Evolutionary conservation across 2,113 vertebrate species (phyloP).

Genomic region (Urocynchramus pylzowi): DNA sequence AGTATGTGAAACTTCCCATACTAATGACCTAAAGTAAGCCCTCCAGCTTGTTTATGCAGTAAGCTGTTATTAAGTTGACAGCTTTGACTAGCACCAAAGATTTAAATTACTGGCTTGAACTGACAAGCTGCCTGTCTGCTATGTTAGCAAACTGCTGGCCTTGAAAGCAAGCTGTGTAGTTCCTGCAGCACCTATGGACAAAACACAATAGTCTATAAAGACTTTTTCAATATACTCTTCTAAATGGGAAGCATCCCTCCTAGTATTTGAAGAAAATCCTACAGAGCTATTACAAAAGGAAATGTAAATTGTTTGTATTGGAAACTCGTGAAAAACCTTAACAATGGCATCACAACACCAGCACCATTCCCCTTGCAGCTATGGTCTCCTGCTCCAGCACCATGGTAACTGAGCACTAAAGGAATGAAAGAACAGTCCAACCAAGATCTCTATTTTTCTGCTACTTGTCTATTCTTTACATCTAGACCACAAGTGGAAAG

Average conservation of each 20-base stretch:
- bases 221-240: not conserved
- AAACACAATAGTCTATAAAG: not conserved
- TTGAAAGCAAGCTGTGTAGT: not conserved
- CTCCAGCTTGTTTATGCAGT: slow-evolving; percentile 31
- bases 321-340: not conserved
- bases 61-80: slow-evolving; percentile 56
- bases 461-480: not conserved
- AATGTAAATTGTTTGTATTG: not conserved
- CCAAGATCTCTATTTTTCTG: not conserved
- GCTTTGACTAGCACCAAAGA: slow-evolving; percentile 49
- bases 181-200: not conserved
- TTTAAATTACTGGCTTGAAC: slow-evolving; percentile 47
- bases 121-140: slow-evolving; percentile 19
- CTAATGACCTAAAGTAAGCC: slow-evolving; percentile 34
- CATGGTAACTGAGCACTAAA: not conserved
- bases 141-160: not conserved
- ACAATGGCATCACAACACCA: not conserved
- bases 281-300: not conserved
- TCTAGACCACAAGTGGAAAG: not conserved
- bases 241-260: not conserved
- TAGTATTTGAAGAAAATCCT: not conserved
- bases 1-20: slow-evolving; percentile 20
- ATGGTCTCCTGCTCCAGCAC: not conserved
- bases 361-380: not conserved
- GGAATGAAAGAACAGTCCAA: not conserved